Evolutionary conservation across 2,888 invertebrate genomes (phyloP).

Genomic region (Microctonus hyperodae): DNA sequence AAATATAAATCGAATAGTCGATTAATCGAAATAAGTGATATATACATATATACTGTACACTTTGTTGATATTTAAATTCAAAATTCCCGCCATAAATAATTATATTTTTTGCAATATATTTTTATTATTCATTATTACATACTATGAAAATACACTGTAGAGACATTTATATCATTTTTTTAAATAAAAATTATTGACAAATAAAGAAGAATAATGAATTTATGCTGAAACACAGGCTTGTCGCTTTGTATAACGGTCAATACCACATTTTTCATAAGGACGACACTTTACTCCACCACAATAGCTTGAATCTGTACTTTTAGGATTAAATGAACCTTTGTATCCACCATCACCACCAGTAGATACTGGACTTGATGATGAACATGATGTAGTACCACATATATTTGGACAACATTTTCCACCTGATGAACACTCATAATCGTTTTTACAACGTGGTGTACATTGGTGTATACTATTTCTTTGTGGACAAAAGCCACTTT

Average conservation of each 20-base stretch:
- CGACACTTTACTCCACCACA: constrained; percentile 77
- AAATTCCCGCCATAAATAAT: neutral
- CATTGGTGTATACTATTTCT: constrained; percentile 72
- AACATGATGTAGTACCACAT: constrained; percentile 75
- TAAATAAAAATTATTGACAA: too few species aligned
- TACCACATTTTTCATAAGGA: constrained; percentile 73
- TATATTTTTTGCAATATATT: neutral
- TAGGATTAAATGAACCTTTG: constrained; percentile 52
- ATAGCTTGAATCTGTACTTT: constrained; percentile 65
- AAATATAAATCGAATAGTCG: too few species aligned
- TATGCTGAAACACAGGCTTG: constrained; percentile 72
- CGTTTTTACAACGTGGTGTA: constrained; percentile 73
- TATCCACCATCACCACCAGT: constrained; percentile 57
- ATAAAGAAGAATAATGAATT: constrained; percentile 19
- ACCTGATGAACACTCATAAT: constrained; percentile 72
- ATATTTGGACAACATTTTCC: constrained; percentile 76
- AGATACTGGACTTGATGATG: constrained; percentile 60
- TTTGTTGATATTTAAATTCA: neutral
- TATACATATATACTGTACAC: too few species aligned
- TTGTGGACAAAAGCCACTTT: constrained; percentile 69
- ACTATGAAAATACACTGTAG: neutral
- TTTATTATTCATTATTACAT: neutral
- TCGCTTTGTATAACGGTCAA: constrained; percentile 71
- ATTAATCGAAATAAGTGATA: too few species aligned
- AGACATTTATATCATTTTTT: neutral